Percentiles rank a stretch among this genome's conserved stretches.
These are phyloP conservation scores for Cichladusa arquata DNA, from an alignment of 2,113 vertebrate species.

Conservation along the genomic window DNA sequence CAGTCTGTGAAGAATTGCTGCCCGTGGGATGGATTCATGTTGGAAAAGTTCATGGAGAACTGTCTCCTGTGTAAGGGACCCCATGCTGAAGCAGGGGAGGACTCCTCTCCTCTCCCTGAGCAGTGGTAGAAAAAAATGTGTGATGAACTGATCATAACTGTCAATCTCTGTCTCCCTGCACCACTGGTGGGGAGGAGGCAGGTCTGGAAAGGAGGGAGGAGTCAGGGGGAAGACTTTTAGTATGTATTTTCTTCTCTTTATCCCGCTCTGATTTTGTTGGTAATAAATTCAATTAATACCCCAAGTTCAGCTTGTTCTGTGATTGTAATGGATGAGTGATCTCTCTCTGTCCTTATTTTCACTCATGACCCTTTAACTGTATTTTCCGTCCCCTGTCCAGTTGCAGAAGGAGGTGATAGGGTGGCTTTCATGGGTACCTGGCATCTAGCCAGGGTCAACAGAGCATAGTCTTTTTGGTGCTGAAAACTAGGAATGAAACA, in stretches of 20 bases:
- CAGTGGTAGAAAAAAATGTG: background rate
- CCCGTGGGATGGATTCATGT: rapidly evolving
- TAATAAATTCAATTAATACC: background rate
- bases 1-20: background rate
- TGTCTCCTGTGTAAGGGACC: background rate
- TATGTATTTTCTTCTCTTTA: background rate
- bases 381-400: background rate
- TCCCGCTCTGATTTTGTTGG: background rate
- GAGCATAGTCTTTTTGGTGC: background rate
- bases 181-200: background rate
- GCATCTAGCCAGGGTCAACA: background rate
- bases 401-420: background rate
- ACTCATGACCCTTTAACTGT: background rate
- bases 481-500: background rate
- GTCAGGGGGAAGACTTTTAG: background rate
- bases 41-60: background rate
- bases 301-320: background rate
- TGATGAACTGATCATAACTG: background rate
- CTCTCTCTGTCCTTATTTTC: background rate
- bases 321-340: rapidly evolving
- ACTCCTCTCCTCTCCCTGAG: background rate
- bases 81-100: rapidly evolving
- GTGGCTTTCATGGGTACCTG: rapidly evolving
- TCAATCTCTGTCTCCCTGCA: background rate
- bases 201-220: background rate